Evolutionary conservation across 2,888 invertebrate genomes (phyloP), one percentile per base, ranked within the genome.

Genomic region (Xylophagus ater): DNA sequence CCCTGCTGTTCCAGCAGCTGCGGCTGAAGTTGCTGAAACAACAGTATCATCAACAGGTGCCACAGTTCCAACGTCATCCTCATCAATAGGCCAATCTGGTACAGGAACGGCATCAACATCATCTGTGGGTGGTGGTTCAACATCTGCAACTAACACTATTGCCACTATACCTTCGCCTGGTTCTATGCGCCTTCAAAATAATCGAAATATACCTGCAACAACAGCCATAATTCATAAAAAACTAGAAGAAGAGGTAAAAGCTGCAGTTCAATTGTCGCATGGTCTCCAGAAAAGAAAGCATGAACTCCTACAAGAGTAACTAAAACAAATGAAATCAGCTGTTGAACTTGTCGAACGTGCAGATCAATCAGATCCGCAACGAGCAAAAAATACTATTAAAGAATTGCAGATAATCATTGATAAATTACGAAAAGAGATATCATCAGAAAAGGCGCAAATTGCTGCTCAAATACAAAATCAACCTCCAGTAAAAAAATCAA

Each of bases 231-330:
- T 81, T 33, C 79, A 80, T 49, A 81, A 81, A 54, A 78, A 78
- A 43, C 78, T 79, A 49, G 81, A 83, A 52, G 80, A 81, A 48
- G 76, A 80, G 50, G 72, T 78, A 41, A 81, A 81, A 52, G 81
- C 81, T 47, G 79, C 80, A 2, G 60, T 81, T 21, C 83, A 84
- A 54, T 70, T 86, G 34, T 84, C 84, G 1, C 76, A 79, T 50
- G 85, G 89, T 53, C 67, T 90, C 53, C 77, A 85, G 39, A 85
- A 86, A 54, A 72, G 89, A 0, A 89, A 89, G 47, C 86, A 88
- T 53, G 83, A 83, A 47, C 60, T 94, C 43, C 62, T 94, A n/a
- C 80, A 88, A 47, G 88, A 85, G 44, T 88, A 92, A 58, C 67
- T 94, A n/a, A 77, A 81, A 21, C 86, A 92, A 53, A 88, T 93